Evolutionary conservation across 2,113 vertebrate genomes (phyloP), one percentile per base, ranked within the genome.

Genomic region (Alosa alosa): DNA sequence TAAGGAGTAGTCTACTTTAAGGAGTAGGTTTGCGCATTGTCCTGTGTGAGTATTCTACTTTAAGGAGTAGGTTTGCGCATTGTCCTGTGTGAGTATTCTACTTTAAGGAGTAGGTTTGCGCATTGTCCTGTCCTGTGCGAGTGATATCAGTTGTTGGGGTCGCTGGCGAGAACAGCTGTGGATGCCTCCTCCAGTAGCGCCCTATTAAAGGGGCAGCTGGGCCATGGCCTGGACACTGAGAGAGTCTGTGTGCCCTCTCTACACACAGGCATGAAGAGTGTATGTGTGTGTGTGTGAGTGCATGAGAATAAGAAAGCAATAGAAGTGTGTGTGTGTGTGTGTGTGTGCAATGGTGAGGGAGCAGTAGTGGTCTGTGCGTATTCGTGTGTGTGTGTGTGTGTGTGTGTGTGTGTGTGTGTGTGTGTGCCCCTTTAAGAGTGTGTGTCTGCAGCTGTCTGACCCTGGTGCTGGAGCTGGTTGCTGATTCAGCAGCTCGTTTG

Each of bases 391-490:
- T 13, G 72, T 81, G 22, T 81, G 83, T 81, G 83, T 25, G n/a
- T 11, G 72, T 25, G 25, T 55, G 72, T 36, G 44, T 83, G 68
- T n/a, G 36, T 50, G 75, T 20, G 39, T 60, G 72, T 52, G 7
- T 39, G 36, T 39, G 49, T 83, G 39, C 41, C 81, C 25, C 36
- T 84, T 84, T 84, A 84, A 84, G 83, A 75, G 45, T 44, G 8
- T 39, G 20, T 11, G 13, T 41, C 52, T 49, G 86, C 84, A 87
- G 88, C 81, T 88, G 88, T 46, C 55, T 81, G 84, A 57, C 50
- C 82, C 25, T 25, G 15, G 41, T 82, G 64, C 44, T 47, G 36
- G 39, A 22, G 44, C 45, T 7, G 36, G 39, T 9, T 88, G 86
- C 86, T 84, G 39, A 88, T 49, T 84, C 82, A 82, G 87, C 87